phyloP scores from a whole-genome alignment of 2,113 vertebrate species.

The Ctenomys sociabilis region DNA sequence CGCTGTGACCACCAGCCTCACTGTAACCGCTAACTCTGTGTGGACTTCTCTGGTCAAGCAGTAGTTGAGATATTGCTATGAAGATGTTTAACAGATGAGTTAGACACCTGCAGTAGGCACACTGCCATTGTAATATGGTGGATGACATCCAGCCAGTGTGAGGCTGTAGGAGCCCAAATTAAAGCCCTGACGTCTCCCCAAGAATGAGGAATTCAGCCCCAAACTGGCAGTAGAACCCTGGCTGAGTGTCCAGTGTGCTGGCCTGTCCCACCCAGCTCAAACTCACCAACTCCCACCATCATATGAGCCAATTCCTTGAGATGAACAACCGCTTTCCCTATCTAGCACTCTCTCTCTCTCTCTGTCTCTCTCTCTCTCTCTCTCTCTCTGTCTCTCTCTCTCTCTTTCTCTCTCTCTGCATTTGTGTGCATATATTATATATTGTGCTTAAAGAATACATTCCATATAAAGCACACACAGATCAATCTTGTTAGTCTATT shows the following conservation, averaged over 20 bases:
- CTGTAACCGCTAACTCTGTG: neutral
- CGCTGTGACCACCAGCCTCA: no score
- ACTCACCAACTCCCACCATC: neutral
- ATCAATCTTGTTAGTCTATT: neutral
- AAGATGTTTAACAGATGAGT: neutral
- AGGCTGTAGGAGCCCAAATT: neutral
- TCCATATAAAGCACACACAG: neutral
- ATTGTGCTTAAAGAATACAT: neutral
- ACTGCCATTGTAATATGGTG: neutral
- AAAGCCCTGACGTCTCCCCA: neutral
- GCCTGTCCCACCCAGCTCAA: neutral
- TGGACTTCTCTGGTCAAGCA: neutral
- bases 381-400: no score
- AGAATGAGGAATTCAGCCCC: neutral
- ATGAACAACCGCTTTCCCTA: neutral
- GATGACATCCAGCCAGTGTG: neutral
- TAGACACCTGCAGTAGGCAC: neutral
- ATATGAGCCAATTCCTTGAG: neutral
- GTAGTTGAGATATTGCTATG: neutral
- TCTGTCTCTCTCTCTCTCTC: neutral
- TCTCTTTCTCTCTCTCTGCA: neutral
- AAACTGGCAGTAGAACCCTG: neutral
- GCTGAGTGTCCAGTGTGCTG: neutral
- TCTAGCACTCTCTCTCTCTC: neutral
- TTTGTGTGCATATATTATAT: neutral